These are phyloP conservation scores for Chunga burmeisteri DNA, from an alignment of 2,113 vertebrate genomes.

Conservation along the genomic window DNA sequence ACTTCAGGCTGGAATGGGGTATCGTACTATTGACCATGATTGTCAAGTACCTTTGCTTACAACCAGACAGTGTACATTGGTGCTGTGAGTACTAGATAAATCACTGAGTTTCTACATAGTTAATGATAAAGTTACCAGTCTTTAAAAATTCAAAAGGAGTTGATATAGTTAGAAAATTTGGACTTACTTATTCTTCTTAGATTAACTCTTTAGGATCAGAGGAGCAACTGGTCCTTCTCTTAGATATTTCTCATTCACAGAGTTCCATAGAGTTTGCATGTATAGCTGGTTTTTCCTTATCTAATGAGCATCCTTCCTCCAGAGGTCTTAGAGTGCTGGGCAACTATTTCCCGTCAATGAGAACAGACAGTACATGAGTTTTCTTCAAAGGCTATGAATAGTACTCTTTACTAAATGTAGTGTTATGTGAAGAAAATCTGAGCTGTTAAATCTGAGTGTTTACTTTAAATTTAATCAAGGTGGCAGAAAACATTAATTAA, in stretches of 20 bases:
- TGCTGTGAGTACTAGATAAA: neutral
- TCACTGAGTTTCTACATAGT: neutral
- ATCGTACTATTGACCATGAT: neutral
- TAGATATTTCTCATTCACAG: neutral
- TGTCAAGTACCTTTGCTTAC: neutral
- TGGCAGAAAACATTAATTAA: neutral
- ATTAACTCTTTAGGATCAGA: neutral
- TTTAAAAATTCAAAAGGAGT: neutral
- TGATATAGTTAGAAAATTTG: neutral
- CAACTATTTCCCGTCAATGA: neutral
- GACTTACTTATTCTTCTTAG: neutral
- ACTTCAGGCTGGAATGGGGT: neutral
- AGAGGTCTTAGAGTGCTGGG: neutral
- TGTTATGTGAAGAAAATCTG: neutral
- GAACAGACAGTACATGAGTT: neutral
- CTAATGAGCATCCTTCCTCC: neutral
- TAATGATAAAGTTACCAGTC: neutral
- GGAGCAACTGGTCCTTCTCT: neutral
- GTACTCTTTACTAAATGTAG: neutral
- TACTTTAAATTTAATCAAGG: neutral
- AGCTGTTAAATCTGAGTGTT: neutral
- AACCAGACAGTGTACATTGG: neutral
- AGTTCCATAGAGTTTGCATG: neutral
- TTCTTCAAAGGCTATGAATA: neutral
- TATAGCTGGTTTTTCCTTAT: neutral